Percentiles rank a stretch among this genome's conserved stretches.
Conservation (phyloP, 1,140 invertebrate genomes). For the Drosophila pandora region DNA sequence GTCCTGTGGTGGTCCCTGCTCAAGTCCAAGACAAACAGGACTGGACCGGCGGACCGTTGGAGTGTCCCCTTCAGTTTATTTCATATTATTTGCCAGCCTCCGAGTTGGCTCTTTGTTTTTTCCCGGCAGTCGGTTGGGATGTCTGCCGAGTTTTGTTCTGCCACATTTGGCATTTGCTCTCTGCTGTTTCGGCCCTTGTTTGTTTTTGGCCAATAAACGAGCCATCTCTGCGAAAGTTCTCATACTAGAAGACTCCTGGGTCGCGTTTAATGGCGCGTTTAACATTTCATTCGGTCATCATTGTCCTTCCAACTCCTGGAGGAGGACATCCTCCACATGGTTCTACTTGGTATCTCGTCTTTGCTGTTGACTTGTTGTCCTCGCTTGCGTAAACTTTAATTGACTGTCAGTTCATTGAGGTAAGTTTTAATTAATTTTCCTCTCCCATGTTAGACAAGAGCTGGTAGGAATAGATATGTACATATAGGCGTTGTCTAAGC, state of each 20-base stretch:
- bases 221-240: neutral
- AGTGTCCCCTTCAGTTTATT: constrained; percentile 40
- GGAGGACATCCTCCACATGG: constrained; percentile 2
- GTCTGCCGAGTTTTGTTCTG: constrained; percentile 47
- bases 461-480: neutral
- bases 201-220: constrained; percentile 77
- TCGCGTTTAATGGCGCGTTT: constrained; percentile 70
- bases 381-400: constrained; percentile 74
- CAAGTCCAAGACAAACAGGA: constrained; percentile 72
- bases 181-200: constrained; percentile 59
- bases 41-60: constrained; percentile 12
- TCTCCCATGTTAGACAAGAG: constrained; percentile 19
- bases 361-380: constrained; percentile 34
- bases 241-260: constrained; percentile 10
- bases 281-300: constrained; percentile 57
- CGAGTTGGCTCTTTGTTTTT: constrained; percentile 51
- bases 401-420: constrained; percentile 75
- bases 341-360: neutral
- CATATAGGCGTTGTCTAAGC: neutral
- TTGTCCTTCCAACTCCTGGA: constrained; percentile 4
- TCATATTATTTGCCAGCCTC: constrained; percentile 64
- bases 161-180: constrained; percentile 63
- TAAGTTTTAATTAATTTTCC: constrained; percentile 79
- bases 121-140: constrained; percentile 2
- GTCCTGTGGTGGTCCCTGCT: constrained; percentile 16